Percentiles rank a stretch among this genome's conserved stretches.
phyloP scores from a whole-genome alignment of 2,888 invertebrate genomes.

The Ectropis crepuscularia region DNA sequence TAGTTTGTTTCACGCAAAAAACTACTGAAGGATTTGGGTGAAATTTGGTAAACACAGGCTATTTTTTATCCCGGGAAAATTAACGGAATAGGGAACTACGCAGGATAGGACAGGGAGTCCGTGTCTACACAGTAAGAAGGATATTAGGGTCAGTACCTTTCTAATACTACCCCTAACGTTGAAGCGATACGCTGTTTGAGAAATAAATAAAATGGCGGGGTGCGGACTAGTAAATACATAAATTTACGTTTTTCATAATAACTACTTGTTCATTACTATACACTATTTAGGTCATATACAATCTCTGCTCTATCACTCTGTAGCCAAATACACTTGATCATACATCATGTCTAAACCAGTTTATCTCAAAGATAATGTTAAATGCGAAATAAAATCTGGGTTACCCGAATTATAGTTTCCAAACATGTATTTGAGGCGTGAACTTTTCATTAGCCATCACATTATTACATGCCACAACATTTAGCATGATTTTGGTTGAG shows the following conservation, averaged over 20 bases:
- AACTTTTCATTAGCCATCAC: neutral
- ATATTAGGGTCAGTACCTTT: too few relatives aligned
- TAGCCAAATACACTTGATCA: neutral
- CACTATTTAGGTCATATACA: neutral
- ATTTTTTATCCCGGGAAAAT: too few relatives aligned
- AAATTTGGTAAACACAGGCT: too few relatives aligned
- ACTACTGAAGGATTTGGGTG: too few relatives aligned
- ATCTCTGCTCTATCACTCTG: neutral
- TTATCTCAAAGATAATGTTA: slow-evolving; percentile 2
- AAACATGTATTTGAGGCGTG: neutral
- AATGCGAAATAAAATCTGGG: slow-evolving; percentile 6
- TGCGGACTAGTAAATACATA: too few relatives aligned
- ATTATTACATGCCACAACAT: neutral
- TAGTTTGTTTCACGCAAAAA: too few relatives aligned
- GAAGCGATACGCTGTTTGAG: too few relatives aligned
- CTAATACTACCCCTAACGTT: too few relatives aligned
- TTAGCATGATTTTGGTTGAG: neutral
- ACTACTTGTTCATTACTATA: neutral
- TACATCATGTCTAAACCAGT: neutral
- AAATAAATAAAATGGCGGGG: too few relatives aligned
- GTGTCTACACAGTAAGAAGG: too few relatives aligned
- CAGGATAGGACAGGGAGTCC: too few relatives aligned
- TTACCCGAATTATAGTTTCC: neutral
- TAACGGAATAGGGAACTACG: too few relatives aligned
- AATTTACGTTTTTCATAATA: neutral